A percentile compares a stretch with the other conserved stretches of the same genome.
These are phyloP conservation scores for Poecilobothrus nobilitatus DNA, from an alignment of 2,888 invertebrate genomes.

Conservation along the genomic window DNA sequence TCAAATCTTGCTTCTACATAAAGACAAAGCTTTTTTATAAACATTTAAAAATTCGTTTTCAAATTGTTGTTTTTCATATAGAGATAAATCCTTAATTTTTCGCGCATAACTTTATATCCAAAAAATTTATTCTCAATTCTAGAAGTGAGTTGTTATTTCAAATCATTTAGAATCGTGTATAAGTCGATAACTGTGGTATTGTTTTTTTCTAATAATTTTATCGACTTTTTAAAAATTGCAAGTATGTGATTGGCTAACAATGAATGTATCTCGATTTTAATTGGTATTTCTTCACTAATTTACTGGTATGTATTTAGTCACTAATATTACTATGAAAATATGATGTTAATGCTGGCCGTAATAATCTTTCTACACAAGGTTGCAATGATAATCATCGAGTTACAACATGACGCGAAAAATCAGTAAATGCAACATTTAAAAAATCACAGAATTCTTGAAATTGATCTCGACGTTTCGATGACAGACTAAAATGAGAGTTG, in stretches of 20 bases:
- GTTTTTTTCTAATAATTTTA: slow-evolving; percentile 16
- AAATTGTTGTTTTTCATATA: slow-evolving; percentile 13
- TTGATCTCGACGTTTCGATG: slow-evolving; percentile 2
- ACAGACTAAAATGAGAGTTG: slow-evolving; percentile 11
- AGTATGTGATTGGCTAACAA: slow-evolving; percentile 14
- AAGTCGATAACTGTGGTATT: slow-evolving; percentile 15
- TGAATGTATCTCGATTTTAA: slow-evolving; percentile 12
- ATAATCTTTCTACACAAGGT: slow-evolving; percentile 11
- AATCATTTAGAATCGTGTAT: slow-evolving; percentile 12
- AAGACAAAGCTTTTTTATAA: slow-evolving; percentile 16
- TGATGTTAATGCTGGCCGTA: slow-evolving; percentile 14
- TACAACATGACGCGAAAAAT: slow-evolving; percentile 11
- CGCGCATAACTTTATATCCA: slow-evolving; percentile 11
- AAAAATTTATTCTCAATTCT: slow-evolving; percentile 15
- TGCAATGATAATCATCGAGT: slow-evolving; percentile 14
- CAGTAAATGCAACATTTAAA: slow-evolving; percentile 13
- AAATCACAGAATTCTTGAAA: slow-evolving; percentile 12
- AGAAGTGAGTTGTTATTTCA: slow-evolving; percentile 13
- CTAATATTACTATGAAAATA: slow-evolving; percentile 15
- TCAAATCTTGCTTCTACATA: slow-evolving; percentile 15
- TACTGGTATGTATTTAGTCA: slow-evolving; percentile 9
- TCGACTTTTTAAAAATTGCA: slow-evolving; percentile 15
- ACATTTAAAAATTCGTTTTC: slow-evolving; percentile 16
- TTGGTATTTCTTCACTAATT: slow-evolving; percentile 12
- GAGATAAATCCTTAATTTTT: slow-evolving; percentile 12